Base-by-base conservation (phyloP, 1,140 invertebrate genomes). In the Laupala kohalensis region DNA sequence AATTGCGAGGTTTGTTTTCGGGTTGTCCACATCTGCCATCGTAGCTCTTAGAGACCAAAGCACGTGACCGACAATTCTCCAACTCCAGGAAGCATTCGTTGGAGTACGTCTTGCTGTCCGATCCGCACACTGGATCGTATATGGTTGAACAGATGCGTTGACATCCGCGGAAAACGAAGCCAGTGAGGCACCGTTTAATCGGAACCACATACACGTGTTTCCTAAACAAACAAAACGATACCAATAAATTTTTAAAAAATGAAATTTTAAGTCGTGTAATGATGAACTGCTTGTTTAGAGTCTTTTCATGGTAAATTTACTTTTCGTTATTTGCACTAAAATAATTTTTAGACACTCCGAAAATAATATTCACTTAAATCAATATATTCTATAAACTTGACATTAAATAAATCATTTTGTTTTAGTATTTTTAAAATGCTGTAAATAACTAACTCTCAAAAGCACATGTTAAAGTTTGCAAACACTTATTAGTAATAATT, bases 11-110 rank as follows among this genome's bases (percentile, higher is more conserved):
- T 75, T 88, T 86, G 71, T 86, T 84, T 4, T 85, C 82, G 3
- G 89, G 89, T 73, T 89, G 84, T n/a, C 88, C 87, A 76, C 89
- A 90, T 26, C 87, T 83, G 3, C 89, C 89, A 76, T 88, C 85
- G 76, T 89, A 84, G 72, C 85, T 85, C 75, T 88, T 85, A 27
- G 82, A 81, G 6, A 90, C 87, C 69, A 86, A 78, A 72, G 84
- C 87, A 82, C 90, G 86, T 73, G 91, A 91, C 76, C 91, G 85
- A 78, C 93, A 96, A 75, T 92, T 94, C 81, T 94, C 92, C 78
- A 94, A 91, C 78, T 92, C 89, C 74, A 97, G 84, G 84, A 96
- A 95, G 79, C 95, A 97, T 74, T 90, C 89, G 80, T 97, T 97
- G 75, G 90, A 89, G 84, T 97, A 97, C 0, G 93, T 95, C 82